Base-by-base conservation (phyloP, 2,888 invertebrate species). In the Lobophora halterata region DNA sequence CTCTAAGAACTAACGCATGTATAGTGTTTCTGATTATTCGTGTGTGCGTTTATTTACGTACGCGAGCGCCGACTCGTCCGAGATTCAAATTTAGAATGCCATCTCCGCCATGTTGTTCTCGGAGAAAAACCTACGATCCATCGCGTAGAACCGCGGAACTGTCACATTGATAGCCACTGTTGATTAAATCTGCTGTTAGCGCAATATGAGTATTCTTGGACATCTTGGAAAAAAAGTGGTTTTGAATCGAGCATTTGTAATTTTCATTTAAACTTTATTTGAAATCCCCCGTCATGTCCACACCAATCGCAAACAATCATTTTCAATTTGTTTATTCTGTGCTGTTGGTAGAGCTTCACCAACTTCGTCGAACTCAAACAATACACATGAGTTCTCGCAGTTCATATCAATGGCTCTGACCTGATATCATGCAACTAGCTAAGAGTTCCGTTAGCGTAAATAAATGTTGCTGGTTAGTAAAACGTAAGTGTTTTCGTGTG, bases 41-140 rank as follows among this genome's bases (percentile, higher is more conserved):
- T 86, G 86, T 86, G 87, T 87, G 86, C 79, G 87, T 86, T 86
- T 87, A 87, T 87, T 86, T 87, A 86, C 85, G 87, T 86, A 83
- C 82, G 79, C 83, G 81, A 85, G 86, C 87, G 82, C 85, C 86
- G 85, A 86, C 86, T 85, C 86, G 87, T 81, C 86, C 87, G 86
- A 85, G 86, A 82, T 87, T 83, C 87, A 85, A 86, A 87, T 79
- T 81, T 87, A 87, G 87, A 87, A 83, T 81, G 69, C 79, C 81
- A 80, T 79, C 85, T 79, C 85, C 87, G 86, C 86, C 87, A 86
- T 86, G 86, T 86, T 86, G 86, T 77, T 82, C 77, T 79, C 74
- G 59, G 79, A 79, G 85, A 80, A 85, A 86, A 86, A 83, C 77
- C 81, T 79, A 83, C 78, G 71, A 81, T 72, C 79, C 73, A 76